phyloP scores from a whole-genome alignment of 2,888 invertebrate species.

The Scaptomyza parva region DNA sequence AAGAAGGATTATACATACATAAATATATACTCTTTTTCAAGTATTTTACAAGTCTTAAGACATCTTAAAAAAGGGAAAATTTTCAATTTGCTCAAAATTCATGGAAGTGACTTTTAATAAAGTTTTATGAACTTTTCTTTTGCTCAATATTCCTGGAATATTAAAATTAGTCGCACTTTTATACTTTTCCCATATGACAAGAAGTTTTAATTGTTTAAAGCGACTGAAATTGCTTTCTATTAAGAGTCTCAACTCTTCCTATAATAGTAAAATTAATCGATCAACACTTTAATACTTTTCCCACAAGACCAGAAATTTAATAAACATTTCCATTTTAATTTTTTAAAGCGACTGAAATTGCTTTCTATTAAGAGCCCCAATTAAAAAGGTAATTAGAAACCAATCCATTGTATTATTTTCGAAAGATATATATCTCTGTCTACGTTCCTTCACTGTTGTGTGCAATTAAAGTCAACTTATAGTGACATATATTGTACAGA shows the following conservation, averaged over 20 bases:
- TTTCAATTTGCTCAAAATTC: too few relatives aligned
- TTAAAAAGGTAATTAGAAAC: slow-evolving; percentile 28
- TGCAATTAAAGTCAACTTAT: slow-evolving; percentile 23
- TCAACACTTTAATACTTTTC: background rate
- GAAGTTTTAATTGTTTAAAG: too few relatives aligned
- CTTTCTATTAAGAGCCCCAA: slow-evolving; percentile 8
- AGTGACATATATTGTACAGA: background rate
- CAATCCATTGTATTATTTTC: slow-evolving; percentile 28
- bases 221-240: slow-evolving; percentile 6
- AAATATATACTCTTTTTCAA: background rate
- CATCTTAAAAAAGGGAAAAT: background rate
- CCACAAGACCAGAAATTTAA: slow-evolving; percentile 72
- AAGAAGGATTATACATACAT: background rate
- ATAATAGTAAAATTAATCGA: background rate
- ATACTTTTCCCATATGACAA: too few relatives aligned
- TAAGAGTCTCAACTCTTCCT: slow-evolving; percentile 6
- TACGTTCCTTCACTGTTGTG: background rate
- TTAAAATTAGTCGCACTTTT: background rate
- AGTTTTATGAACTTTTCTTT: too few relatives aligned
- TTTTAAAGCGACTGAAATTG: slow-evolving; percentile 1
- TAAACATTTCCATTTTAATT: background rate
- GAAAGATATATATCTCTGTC: slow-evolving; percentile 9
- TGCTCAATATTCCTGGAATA: background rate
- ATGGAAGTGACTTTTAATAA: too few relatives aligned
- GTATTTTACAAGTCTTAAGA: background rate